Base-by-base conservation (phyloP, 2,113 vertebrate species). In the Myotis yumanensis region DNA sequence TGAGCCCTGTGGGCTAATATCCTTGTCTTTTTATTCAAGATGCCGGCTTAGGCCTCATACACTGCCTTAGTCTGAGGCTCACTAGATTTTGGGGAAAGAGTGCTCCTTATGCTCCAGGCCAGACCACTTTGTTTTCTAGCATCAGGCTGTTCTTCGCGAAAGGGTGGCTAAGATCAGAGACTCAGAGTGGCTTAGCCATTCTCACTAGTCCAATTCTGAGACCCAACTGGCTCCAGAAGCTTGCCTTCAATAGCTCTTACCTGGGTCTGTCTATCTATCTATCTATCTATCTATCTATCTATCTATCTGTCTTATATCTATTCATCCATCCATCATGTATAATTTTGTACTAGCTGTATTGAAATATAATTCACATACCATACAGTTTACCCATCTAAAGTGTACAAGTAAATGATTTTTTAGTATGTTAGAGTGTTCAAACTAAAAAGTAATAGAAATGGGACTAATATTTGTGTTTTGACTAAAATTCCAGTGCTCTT, bases 401-500 rank as follows among this genome's bases (percentile, higher is more conserved):
- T 73, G 23, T 76, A 64, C 51, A 86, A 85, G 66, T 57, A 9
- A 66, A 2, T 66, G 6, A 64, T 57, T 92, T 95, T 94, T 90
- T 89, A 46, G 5, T 93, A 40, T 20, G 75, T 77, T 28, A 76
- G 72, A 89, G 18, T 51, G 77, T 71, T 94, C 80, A 94, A 91
- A 89, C 91, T 64, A 77, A 91, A 81, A 95, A 89, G 23, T 68
- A 95, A 93, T 1, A 81, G 81, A 81, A 89, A 95, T 69, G 66
- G 35, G 35, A 80, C 59, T 66, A 79, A 75, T 84, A 95, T 95
- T 93, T 96, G 90, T 59, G n/a, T 93, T 92, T 93, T 95, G 93
- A 96, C 90, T 96, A 88, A 94, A 52, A 84, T n/a, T 68, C 30
- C 43, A 57, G n/a, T 75, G 22, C 85, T 93, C 73, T 95, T 93